These are phyloP conservation scores for Melanostoma mellinum DNA, from an alignment of 2,888 invertebrate species.

Conservation along the genomic window DNA sequence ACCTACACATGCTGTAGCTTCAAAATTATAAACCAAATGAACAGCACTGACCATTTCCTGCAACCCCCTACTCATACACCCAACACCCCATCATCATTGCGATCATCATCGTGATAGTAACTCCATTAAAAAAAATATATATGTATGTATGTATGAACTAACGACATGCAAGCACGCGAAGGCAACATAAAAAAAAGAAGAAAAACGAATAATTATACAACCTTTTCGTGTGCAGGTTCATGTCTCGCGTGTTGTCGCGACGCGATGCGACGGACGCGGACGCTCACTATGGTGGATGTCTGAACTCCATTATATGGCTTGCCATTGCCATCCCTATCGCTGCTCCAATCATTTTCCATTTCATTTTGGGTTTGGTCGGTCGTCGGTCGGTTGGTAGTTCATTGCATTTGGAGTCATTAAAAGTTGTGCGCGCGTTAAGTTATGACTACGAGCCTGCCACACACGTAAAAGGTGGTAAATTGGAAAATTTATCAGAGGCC, in stretches of 20 bases:
- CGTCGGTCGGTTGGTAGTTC: constrained; percentile 23
- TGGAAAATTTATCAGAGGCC: constrained; percentile 25
- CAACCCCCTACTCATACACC: not conserved
- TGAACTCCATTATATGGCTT: constrained; percentile 17
- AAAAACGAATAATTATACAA: constrained; percentile 32
- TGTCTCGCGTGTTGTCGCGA: constrained; percentile 28
- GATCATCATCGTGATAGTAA: constrained; percentile 47
- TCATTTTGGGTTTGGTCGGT: constrained; percentile 46
- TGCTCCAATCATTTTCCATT: constrained; percentile 36
- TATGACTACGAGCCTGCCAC: constrained; percentile 22
- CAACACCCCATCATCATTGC: constrained; percentile 23
- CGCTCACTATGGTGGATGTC: constrained; percentile 7
- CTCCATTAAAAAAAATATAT: constrained; percentile 27
- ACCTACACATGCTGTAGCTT: not conserved
- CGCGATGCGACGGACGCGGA: not conserved
- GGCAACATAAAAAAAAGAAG: constrained; percentile 39
- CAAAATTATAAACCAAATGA: constrained; percentile 22
- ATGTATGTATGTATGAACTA: constrained; percentile 58
- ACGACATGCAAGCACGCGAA: constrained; percentile 64
- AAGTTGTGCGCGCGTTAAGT: constrained; percentile 25
- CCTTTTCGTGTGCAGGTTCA: constrained; percentile 43
- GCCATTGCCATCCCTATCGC: constrained; percentile 31
- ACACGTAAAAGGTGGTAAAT: constrained; percentile 18
- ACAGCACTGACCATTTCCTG: constrained; percentile 35
- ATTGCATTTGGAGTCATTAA: constrained; percentile 44